phyloP scores from a whole-genome alignment of 2,888 invertebrate species.

The Meganola albula region DNA sequence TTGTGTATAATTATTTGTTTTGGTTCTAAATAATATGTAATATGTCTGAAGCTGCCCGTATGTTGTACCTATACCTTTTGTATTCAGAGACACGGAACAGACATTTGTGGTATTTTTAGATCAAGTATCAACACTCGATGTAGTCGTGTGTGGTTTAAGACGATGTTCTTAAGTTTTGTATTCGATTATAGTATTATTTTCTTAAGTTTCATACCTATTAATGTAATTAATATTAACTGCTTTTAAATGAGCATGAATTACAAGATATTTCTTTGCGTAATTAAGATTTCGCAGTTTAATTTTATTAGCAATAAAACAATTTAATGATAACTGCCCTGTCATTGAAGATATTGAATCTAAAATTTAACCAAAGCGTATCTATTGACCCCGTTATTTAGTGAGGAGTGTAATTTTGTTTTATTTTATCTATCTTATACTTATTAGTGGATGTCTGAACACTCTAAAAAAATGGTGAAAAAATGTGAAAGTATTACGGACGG shows the following conservation, averaged over 20 bases:
- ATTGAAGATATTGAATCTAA: slow-evolving; percentile 26
- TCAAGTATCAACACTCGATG: neutral
- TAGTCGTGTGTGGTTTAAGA: too few relatives aligned
- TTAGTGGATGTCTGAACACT: slow-evolving; percentile 14
- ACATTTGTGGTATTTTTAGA: neutral
- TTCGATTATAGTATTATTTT: neutral
- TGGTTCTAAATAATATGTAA: too few relatives aligned
- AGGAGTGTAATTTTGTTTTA: slow-evolving; percentile 29
- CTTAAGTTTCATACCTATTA: neutral
- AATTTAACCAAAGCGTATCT: slow-evolving; percentile 37
- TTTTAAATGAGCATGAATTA: neutral
- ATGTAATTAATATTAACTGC: neutral
- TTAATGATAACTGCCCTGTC: slow-evolving; percentile 15
- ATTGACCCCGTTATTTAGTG: slow-evolving; percentile 38
- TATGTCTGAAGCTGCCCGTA: neutral
- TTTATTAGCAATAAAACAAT: slow-evolving; percentile 8
- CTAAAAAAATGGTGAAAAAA: slow-evolving; percentile 13
- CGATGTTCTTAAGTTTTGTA: too few relatives aligned
- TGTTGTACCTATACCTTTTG: neutral
- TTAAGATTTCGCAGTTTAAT: neutral
- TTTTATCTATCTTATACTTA: slow-evolving; percentile 26
- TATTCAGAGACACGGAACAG: slow-evolving; percentile 9
- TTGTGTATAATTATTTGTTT: neutral
- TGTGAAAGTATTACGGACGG: slow-evolving; percentile 21
- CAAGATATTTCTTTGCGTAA: neutral